Base-by-base conservation (phyloP, 1,140 invertebrate species). In the Bathynomus jamesi region DNA sequence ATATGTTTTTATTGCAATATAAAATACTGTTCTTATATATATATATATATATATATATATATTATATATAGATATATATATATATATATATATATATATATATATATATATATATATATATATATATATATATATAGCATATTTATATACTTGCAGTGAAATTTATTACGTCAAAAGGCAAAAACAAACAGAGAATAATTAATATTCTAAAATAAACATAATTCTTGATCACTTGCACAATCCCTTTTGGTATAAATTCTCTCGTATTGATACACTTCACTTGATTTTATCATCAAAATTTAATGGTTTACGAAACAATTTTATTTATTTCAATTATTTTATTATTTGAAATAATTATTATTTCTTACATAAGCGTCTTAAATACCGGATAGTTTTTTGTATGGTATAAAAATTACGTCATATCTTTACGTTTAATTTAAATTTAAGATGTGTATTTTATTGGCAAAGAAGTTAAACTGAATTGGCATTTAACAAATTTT, bases 31-130 rank as follows among this genome's bases (percentile, higher is more conserved):
- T 53, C 21, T 53, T 53, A 53, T 5, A 53, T 5, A 53, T 53
- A 53, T 5, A 53, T 5, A 53, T 5, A 53, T 53, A 53, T 5
- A 53, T 5, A 53, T 5, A 53, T 5, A 53, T 5, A 53, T 53
- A 53, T n/a, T 53, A 53, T 5, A 53, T 5, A 53, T 5, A 53
- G 2, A 53, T 5, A 53, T 5, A 53, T 5, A 53, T 5, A 53
- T 53, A 53, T 5, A 53, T 53, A 53, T 53, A 53, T 53, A 53
- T 53, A 53, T 53, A 53, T 53, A 53, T 53, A 53, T 53, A 53
- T 53, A 53, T 53, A 53, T 53, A 53, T 53, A 53, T 53, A 53
- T 53, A 53, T 53, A 53, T 53, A 53, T 53, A 53, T 53, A 53
- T 53, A 53, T 53, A 53, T 53, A 53, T 53, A 53, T 53, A 53